Evolutionary conservation across 2,797 vertebrate species (phyloP).

Genomic region (Phylloscopus collybita): DNA sequence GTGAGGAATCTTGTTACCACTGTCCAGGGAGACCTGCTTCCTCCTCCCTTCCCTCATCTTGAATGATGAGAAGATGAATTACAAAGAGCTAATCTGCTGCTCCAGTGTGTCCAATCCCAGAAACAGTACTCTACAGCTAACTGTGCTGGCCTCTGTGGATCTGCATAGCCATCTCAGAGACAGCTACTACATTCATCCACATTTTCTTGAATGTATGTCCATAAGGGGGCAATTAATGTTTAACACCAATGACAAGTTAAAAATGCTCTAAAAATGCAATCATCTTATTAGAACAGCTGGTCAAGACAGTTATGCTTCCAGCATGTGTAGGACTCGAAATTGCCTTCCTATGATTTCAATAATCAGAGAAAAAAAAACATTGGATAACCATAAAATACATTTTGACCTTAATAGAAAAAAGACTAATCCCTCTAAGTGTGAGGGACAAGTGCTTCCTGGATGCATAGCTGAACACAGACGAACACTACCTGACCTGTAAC

Average conservation of each 20-base stretch:
- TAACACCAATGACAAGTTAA: background rate
- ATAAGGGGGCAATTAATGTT: background rate
- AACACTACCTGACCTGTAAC: background rate
- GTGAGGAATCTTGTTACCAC: rapidly evolving
- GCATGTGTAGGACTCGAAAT: background rate
- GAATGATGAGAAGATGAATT: background rate
- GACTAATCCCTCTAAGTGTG: background rate
- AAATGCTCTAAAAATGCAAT: background rate
- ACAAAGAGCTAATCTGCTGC: background rate
- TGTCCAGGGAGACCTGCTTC: background rate
- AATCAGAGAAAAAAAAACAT: background rate
- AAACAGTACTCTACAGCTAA: background rate
- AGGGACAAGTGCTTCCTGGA: background rate
- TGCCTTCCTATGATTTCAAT: background rate
- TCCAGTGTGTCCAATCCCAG: background rate
- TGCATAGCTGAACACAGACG: background rate
- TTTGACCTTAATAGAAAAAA: background rate
- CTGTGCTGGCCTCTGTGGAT: background rate
- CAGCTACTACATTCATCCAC: background rate
- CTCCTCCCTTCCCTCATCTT: background rate
- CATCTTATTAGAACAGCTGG: background rate
- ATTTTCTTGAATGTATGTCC: background rate
- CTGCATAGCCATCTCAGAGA: background rate
- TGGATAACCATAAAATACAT: background rate
- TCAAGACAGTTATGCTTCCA: background rate